phyloP scores from a whole-genome alignment of 2,797 vertebrate species.

The Darevskia mixta region DNA sequence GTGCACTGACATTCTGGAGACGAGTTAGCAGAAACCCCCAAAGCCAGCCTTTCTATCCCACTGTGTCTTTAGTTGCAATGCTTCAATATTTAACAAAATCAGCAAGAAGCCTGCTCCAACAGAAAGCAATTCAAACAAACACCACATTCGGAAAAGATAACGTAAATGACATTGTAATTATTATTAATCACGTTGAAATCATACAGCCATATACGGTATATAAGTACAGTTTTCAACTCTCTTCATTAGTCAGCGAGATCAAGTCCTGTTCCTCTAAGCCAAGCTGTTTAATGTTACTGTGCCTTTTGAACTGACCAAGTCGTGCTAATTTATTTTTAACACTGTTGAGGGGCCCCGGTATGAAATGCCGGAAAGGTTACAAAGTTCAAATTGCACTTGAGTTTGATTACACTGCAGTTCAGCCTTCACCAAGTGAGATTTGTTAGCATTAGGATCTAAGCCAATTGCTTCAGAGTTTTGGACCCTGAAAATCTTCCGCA shows the following conservation, averaged over 20 bases:
- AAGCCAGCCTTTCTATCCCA: background rate
- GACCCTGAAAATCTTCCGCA: background rate
- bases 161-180: slow-evolving; percentile 12
- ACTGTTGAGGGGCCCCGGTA: background rate
- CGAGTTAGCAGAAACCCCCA: background rate
- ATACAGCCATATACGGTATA: slow-evolving; percentile 9
- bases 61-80: background rate
- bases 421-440: background rate
- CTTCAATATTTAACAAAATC: background rate
- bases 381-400: slow-evolving; percentile 24
- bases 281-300: background rate
- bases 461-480: background rate
- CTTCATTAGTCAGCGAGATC: slow-evolving; percentile 1
- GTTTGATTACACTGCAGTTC: background rate
- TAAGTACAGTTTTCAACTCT: background rate
- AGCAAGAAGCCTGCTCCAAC: slow-evolving; percentile 44
- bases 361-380: background rate
- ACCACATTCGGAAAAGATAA: slow-evolving; percentile 44
- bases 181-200: background rate
- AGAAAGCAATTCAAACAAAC: slow-evolving; percentile 65
- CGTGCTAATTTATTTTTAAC: slow-evolving; percentile 26
- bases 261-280: slow-evolving; percentile 24
- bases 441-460: background rate
- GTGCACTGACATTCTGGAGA: slow-evolving; percentile 10
- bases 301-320: slow-evolving; percentile 27